These are phyloP conservation scores for Pseudomyrmex flavicornis DNA, from an alignment of 1,140 invertebrate genomes.

Conservation along the genomic window DNA sequence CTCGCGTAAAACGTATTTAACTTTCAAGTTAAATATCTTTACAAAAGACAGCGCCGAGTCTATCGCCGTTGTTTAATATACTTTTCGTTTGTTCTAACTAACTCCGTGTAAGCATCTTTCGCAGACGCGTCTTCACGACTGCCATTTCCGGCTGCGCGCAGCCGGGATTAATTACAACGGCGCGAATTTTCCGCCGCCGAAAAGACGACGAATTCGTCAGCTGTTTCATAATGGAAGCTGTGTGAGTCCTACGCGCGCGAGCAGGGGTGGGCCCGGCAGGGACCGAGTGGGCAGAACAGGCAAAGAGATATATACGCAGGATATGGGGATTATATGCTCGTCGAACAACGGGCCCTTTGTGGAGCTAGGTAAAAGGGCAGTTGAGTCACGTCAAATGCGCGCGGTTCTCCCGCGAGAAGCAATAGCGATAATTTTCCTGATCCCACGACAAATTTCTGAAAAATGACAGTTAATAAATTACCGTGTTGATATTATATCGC, in stretches of 20 bases:
- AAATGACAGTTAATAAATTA: conserved; percentile 13
- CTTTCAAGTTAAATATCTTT: background rate
- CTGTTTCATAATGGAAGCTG: conserved; percentile 67
- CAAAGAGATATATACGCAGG: conserved; percentile 37
- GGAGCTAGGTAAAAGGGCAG: conserved; percentile 41
- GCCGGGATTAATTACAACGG: conserved; percentile 64
- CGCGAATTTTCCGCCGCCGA: conserved; percentile 56
- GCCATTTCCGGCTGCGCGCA: conserved; percentile 39
- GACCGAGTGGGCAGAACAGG: conserved; percentile 33
- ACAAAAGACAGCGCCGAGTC: conserved; percentile 7
- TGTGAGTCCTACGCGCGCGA: conserved; percentile 18
- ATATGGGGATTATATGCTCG: conserved; percentile 36
- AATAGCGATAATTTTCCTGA: conserved; percentile 44
- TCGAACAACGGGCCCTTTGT: conserved; percentile 49
- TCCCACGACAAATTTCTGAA: background rate
- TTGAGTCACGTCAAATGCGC: conserved; percentile 40
- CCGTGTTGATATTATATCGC: background rate
- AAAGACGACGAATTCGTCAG: conserved; percentile 64
- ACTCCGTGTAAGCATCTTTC: background rate
- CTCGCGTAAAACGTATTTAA: background rate
- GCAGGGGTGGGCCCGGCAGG: conserved; percentile 43
- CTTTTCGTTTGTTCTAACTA: background rate
- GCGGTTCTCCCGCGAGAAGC: conserved; percentile 12
- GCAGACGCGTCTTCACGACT: conserved; percentile 8
- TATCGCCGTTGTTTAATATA: conserved; percentile 7